A percentile compares a stretch with the other conserved stretches of the same genome.
Conservation (phyloP, 1,140 invertebrate genomes). For the Nymphalis io region DNA sequence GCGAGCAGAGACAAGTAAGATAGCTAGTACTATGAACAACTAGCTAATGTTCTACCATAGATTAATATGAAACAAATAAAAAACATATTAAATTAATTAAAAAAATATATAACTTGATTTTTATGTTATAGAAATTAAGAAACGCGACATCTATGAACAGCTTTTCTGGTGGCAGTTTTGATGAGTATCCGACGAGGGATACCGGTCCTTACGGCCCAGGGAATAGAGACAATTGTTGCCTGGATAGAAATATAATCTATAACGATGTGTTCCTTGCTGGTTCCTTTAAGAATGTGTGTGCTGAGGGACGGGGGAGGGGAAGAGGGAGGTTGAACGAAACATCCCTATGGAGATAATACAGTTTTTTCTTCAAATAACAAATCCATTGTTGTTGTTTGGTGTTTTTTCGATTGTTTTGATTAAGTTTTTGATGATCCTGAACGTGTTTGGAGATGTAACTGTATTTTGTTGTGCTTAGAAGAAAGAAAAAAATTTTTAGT, state of each 20-base stretch:
- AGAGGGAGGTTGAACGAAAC: slow-evolving; percentile 13
- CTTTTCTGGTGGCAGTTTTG: slow-evolving; percentile 21
- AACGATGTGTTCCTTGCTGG: slow-evolving; percentile 25
- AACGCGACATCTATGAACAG: slow-evolving; percentile 3
- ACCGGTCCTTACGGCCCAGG: not conserved
- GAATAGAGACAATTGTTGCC: not conserved
- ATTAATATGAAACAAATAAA: too few relatives aligned
- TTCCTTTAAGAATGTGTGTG: slow-evolving; percentile 11
- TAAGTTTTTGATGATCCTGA: too few relatives aligned
- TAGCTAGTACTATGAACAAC: not conserved
- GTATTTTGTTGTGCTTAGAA: too few relatives aligned
- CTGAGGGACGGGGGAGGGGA: slow-evolving; percentile 4
- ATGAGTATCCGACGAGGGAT: slow-evolving; percentile 34
- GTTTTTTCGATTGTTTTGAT: not conserved
- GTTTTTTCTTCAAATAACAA: not conserved
- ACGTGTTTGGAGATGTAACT: too few relatives aligned
- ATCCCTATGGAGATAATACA: not conserved
- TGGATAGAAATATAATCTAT: not conserved
- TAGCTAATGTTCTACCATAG: too few relatives aligned
- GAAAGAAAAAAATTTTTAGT: too few relatives aligned
- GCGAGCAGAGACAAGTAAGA: slow-evolving; percentile 33
- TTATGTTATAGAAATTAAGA: slow-evolving; percentile 24
- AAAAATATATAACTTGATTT: too few relatives aligned
- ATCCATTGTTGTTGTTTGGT: not conserved
- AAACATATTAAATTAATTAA: not conserved